Conservation (phyloP, 2,888 invertebrate genomes). For the Drosophila algonquin region DNA sequence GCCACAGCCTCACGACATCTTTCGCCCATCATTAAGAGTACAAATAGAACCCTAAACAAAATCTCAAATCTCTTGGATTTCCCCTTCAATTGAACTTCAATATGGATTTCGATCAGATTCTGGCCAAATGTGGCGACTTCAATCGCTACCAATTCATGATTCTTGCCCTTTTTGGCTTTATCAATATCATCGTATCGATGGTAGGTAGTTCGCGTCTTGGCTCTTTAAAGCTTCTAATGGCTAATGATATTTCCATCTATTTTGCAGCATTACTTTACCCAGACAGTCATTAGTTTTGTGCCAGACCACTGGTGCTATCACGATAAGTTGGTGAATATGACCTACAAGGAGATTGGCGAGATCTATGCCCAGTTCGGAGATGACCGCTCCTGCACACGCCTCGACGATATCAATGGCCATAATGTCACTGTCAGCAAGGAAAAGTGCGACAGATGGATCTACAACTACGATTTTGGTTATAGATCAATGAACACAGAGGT, state of each 20-base stretch:
- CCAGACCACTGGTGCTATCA: slow-evolving; percentile 85
- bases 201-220: slow-evolving; percentile 40
- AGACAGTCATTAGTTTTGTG: slow-evolving; percentile 86
- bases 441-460: slow-evolving; percentile 85
- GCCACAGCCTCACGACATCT: slow-evolving; percentile 7
- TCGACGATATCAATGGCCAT: slow-evolving; percentile 75
- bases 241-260: not conserved
- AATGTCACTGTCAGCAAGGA: slow-evolving; percentile 80
- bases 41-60: slow-evolving; percentile 25
- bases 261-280: slow-evolving; percentile 85
- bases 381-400: slow-evolving; percentile 82
- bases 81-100: slow-evolving; percentile 14
- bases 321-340: slow-evolving; percentile 81
- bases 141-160: slow-evolving; percentile 85
- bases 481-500: slow-evolving; percentile 88
- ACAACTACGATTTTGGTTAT: slow-evolving; percentile 86
- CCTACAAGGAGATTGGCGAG: slow-evolving; percentile 82
- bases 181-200: slow-evolving; percentile 86
- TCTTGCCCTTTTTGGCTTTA: slow-evolving; percentile 85
- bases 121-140: slow-evolving; percentile 86
- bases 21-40: slow-evolving; percentile 32
- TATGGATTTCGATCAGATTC: slow-evolving; percentile 85
- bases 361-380: slow-evolving; percentile 80
- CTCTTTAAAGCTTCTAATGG: not conserved
- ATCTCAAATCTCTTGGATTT: slow-evolving; percentile 4